Base-by-base conservation (phyloP, 2,888 invertebrate species). In the Nemotelus pantherinus region DNA sequence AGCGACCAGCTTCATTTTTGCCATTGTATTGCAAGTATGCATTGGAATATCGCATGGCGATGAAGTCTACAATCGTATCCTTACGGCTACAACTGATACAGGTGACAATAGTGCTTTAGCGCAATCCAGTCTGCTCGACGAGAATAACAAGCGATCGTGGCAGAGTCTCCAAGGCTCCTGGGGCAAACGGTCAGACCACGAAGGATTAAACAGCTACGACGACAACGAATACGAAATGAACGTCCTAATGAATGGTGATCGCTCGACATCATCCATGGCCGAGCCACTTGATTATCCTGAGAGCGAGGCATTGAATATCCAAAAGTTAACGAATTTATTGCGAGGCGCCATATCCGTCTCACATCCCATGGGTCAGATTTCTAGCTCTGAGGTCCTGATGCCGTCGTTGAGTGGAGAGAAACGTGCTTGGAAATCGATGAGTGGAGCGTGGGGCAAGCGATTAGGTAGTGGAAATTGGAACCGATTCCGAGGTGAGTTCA, bases 391-490 rank as follows among this genome's bases (percentile, higher is more conserved):
- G 4, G n/a, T n/a, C 5, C 25, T 50, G 25, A 2, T 7, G 25
- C 7, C 25, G 6, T 10, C 50, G 2, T 7, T 9, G 10, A 82
- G 87, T 63, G 86, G 86, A 80, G 89, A 91, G 81, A 93, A 93
- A 86, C 89, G 91, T 78, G 90, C 90, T 70, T 93, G 93, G 93
- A 91, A 90, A 75, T 89, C 91, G 64, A 89, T 93, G 84, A 91
- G 91, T 84, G 92, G 90, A n/a, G 91, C 92, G 39, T 93, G 93
- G 93, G 93, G 93, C 82, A 93, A 93, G 87, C 88, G 93, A 77
- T 90, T 91, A 3, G 83, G 75, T 57, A 77, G 55, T 45, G 75
- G 68, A 41, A 86, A 88, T 80, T 91, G 91, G 90, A 89, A 89
- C 79, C 90, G 89, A 83, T 89, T 90, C 82, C 86, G 89, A 84